phyloP scores from a whole-genome alignment of 2,797 vertebrate species.

The Megaceryle alcyon region DNA sequence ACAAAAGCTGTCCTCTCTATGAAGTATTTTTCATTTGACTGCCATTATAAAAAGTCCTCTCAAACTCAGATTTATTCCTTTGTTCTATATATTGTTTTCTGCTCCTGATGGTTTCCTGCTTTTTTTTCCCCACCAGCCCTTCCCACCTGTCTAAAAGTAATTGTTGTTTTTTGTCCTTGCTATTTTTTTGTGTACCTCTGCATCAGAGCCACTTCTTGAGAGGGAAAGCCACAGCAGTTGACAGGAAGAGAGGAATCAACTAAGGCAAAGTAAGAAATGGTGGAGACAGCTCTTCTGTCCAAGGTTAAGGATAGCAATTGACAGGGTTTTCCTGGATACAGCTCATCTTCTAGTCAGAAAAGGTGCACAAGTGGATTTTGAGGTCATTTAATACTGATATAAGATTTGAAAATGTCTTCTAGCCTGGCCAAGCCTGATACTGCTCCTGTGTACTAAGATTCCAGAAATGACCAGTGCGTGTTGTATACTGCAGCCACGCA shows the following conservation, averaged over 20 bases:
- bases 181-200: neutral
- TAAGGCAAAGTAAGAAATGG: neutral
- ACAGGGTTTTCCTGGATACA: neutral
- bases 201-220: neutral
- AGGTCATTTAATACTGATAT: neutral
- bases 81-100: neutral
- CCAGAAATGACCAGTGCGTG: neutral
- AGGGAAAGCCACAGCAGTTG: neutral
- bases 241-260: neutral
- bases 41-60: neutral
- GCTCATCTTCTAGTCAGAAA: neutral
- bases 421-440: neutral
- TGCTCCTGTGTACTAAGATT: neutral
- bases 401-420: neutral
- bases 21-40: neutral
- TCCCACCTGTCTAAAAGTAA: neutral
- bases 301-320: neutral
- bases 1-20: neutral
- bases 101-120: neutral
- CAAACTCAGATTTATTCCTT: neutral
- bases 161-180: neutral
- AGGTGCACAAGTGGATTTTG: neutral
- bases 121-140: neutral
- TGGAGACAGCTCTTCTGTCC: neutral
- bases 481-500: neutral